Percentiles rank a stretch among this genome's conserved stretches.
Conservation (phyloP, 2,797 vertebrate genomes). For the Delichon dasypus region DNA sequence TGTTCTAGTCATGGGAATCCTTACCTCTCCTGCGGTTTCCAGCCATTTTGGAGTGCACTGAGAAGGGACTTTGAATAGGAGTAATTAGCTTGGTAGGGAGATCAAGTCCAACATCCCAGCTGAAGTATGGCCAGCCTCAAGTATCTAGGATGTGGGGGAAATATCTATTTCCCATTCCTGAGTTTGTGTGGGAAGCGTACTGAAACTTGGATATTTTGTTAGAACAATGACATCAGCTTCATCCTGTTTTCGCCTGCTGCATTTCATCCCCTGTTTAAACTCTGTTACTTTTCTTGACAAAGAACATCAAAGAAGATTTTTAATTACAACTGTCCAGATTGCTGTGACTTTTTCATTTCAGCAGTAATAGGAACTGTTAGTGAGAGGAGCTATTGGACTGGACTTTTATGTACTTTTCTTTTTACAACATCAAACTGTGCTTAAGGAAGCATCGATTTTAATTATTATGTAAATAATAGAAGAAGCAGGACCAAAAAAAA, state of each 20-base stretch:
- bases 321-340: not conserved
- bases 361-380: not conserved
- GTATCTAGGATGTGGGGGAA: not conserved
- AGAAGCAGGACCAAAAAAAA: not conserved
- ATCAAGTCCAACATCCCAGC: not conserved
- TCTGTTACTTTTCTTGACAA: not conserved
- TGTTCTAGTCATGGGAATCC: not conserved
- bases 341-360: not conserved
- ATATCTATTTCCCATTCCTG: not conserved
- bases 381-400: not conserved
- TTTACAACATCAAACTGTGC: not conserved
- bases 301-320: not conserved
- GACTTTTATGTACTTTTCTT: not conserved
- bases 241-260: not conserved
- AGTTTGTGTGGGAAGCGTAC: not conserved
- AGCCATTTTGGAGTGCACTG: not conserved
- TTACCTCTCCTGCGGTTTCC: not conserved
- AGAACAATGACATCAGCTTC: not conserved
- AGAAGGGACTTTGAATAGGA: not conserved
- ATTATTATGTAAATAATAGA: not conserved
- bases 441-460: not conserved
- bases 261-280: not conserved
- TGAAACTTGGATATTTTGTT: not conserved
- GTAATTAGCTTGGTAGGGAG: not conserved
- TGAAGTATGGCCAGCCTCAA: not conserved